Evolutionary conservation across 2,888 invertebrate species (phyloP).

Genomic region (Lithophane ornitopus): DNA sequence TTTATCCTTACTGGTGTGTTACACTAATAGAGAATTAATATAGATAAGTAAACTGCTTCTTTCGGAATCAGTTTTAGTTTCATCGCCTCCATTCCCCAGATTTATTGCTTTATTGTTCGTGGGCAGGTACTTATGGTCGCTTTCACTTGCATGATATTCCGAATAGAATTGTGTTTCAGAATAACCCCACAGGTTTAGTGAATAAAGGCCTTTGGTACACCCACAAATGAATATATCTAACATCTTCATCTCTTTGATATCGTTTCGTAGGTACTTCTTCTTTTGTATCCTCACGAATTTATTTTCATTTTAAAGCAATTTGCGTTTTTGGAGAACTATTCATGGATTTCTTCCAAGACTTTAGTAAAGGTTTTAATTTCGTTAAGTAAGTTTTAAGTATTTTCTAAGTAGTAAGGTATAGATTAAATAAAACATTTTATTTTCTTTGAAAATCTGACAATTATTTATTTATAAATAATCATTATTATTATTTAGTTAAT

Average conservation of each 20-base stretch:
- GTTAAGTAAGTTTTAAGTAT: slow-evolving; percentile 11
- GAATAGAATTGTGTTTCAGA: slow-evolving; percentile 2
- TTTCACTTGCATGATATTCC: neutral
- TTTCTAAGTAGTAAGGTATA: neutral
- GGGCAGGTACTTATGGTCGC: neutral
- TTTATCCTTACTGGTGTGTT: neutral
- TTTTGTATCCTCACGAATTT: neutral
- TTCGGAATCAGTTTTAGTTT: neutral
- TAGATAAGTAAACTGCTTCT: neutral
- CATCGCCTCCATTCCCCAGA: no score
- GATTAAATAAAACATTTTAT: neutral
- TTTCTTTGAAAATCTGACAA: neutral
- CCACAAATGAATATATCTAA: slow-evolving; percentile 27
- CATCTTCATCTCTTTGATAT: slow-evolving; percentile 25
- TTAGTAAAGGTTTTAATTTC: neutral
- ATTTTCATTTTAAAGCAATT: slow-evolving; percentile 17
- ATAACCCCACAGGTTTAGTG: slow-evolving; percentile 23
- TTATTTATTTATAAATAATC: no score
- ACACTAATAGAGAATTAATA: neutral
- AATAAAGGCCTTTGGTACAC: slow-evolving; percentile 21
- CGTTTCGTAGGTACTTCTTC: neutral
- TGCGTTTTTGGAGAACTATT: neutral
- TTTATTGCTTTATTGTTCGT: neutral
- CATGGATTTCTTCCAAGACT: no score
- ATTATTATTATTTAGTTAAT: no score